A percentile compares a stretch with the other conserved stretches of the same genome.
These are phyloP conservation scores for Neolamprologus cancellatus DNA, from an alignment of 2,113 vertebrate species.

Conservation along the genomic window DNA sequence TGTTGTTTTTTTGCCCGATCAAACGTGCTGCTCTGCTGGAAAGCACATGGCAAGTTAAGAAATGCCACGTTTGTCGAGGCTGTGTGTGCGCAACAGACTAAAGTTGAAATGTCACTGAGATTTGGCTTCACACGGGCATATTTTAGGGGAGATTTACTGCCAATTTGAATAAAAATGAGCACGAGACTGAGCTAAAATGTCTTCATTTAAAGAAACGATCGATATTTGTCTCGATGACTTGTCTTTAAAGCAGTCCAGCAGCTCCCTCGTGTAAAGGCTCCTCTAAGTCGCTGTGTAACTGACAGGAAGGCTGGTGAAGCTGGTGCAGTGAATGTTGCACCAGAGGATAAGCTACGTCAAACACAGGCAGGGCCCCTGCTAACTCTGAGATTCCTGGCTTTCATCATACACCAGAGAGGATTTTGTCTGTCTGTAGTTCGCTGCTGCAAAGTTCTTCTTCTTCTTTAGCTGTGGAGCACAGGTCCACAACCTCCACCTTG, in stretches of 20 bases:
- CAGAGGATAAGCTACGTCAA: slow-evolving; percentile 50
- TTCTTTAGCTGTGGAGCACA: background rate
- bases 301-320: slow-evolving; percentile 25
- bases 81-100: background rate
- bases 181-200: background rate
- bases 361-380: slow-evolving; percentile 49
- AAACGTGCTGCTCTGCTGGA: background rate
- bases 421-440: background rate
- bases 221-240: background rate
- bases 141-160: background rate
- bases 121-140: background rate
- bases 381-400: slow-evolving; percentile 50
- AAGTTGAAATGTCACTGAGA: background rate
- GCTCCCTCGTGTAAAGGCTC: background rate
- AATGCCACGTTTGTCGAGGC: background rate
- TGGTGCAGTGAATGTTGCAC: slow-evolving; percentile 20
- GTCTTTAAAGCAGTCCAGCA: background rate
- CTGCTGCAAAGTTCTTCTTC: background rate
- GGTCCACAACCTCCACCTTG: background rate
- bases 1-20: background rate
- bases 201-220: background rate
- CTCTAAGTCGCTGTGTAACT: slow-evolving; percentile 7
- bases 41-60: background rate
- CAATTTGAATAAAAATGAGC: background rate
- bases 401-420: slow-evolving; percentile 36